Base-by-base conservation (phyloP, 2,113 vertebrate genomes). In the Otus sunia region DNA sequence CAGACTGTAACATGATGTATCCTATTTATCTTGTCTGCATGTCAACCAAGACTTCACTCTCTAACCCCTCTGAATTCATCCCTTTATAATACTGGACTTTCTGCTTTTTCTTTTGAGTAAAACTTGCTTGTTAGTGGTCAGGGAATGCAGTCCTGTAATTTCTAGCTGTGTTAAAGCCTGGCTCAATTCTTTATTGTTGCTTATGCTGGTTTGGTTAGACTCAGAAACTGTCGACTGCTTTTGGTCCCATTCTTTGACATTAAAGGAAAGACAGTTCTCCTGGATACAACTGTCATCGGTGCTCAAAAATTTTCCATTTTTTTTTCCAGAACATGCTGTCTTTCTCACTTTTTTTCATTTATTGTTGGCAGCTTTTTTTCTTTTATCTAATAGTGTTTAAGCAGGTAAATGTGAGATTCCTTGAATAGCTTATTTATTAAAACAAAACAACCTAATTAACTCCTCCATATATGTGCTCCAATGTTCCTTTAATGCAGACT, bases 401-500 rank as follows among this genome's bases (percentile, higher is more conserved):
- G 66, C 62, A 91, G 53, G 62, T 88, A 91, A 91, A 86, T 69
- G 82, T 0, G 3, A 82, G 34, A 62, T 30, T 58, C 47, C 79
- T 88, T 93, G 53, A 91, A 76, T 36, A 86, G 52, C 45, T 37
- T 79, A 82, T 83, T 93, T 88, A 79, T 76, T 95, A 66, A 87
- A 91, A 95, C 36, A 88, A 53, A 78, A 26, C 53, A 85, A 68
- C 43, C 25, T 90, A 93, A 94, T 91, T 94, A 94, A 87, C 43
- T 91, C 14, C 23, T 75, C 16, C 41, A 90, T 43, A 88, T 85
- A 59, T 37, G 27, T 90, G 59, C 69, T 92, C 39, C 30, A 43
- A 29, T 87, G 95, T 89, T 93, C 77, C 71, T 85, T 91, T 91
- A 94, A 93, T 87, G 79, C 22, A 26, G 36, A n/a, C 41, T 86